Evolutionary conservation across 2,113 vertebrate genomes (phyloP).

Genomic region (Microcebus lehilahytsara): DNA sequence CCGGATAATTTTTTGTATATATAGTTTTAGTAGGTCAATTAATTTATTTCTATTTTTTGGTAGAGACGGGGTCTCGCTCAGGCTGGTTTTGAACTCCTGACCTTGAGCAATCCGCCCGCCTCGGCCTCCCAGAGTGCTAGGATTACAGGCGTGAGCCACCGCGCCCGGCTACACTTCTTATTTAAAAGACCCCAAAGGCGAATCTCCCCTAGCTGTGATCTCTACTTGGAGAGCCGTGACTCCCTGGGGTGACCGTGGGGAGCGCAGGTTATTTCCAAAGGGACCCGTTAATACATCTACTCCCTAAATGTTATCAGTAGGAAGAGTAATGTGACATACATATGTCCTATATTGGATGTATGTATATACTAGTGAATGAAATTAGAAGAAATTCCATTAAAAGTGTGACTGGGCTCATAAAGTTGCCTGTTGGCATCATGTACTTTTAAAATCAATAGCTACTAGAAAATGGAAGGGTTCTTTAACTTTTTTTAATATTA

Average conservation of each 20-base stretch:
- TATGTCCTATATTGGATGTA: background rate
- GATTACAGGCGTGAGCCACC: no score
- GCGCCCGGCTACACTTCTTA: no score
- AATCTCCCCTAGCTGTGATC: background rate
- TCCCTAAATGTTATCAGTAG: background rate
- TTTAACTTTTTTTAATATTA: background rate
- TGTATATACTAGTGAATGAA: background rate
- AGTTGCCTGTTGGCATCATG: background rate
- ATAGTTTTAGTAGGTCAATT: no score
- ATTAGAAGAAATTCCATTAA: background rate
- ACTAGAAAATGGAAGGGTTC: background rate
- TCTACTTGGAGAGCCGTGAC: background rate
- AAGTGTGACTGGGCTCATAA: background rate
- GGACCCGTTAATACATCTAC: background rate
- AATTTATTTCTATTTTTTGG: no score
- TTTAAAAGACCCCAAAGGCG: background rate
- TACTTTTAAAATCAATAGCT: background rate
- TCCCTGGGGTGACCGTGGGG: rapidly evolving
- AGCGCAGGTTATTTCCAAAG: background rate
- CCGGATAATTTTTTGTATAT: no score
- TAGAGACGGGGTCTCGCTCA: no score
- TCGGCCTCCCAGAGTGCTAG: no score
- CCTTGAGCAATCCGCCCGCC: no score
- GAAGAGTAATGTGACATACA: background rate
- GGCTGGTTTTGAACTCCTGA: no score